phyloP scores from a whole-genome alignment of 2,888 invertebrate species.

The Encarsia formosa region DNA sequence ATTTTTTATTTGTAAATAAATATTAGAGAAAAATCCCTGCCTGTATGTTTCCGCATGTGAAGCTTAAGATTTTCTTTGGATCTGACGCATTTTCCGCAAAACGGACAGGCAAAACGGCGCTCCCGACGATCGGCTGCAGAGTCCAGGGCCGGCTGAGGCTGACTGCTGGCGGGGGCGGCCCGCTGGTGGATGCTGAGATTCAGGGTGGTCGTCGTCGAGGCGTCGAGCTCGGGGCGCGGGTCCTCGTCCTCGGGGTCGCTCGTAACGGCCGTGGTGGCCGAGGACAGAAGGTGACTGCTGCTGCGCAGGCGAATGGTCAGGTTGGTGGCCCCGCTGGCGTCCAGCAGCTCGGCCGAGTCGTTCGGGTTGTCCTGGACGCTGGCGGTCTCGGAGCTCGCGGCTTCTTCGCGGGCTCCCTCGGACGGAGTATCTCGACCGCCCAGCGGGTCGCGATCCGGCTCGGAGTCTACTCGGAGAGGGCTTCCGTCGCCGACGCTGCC shows the following conservation, averaged over 20 bases:
- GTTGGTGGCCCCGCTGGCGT: slow-evolving; percentile 32
- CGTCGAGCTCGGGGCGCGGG: slow-evolving; percentile 41
- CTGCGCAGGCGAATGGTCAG: slow-evolving; percentile 42
- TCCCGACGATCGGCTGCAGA: slow-evolving; percentile 44
- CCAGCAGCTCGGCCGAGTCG: slow-evolving; percentile 24
- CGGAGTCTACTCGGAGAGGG: slow-evolving; percentile 50
- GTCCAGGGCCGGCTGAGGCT: slow-evolving; percentile 27
- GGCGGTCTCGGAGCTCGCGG: slow-evolving; percentile 38
- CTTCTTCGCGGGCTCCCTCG: slow-evolving; percentile 21
- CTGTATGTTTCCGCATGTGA: slow-evolving; percentile 82
- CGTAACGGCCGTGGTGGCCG: slow-evolving; percentile 45
- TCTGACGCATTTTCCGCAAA: slow-evolving; percentile 84
- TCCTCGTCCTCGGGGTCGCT: slow-evolving; percentile 49
- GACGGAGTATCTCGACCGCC: slow-evolving; percentile 18
- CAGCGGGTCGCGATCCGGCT: slow-evolving; percentile 42
- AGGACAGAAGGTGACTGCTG: no score
- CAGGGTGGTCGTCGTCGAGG: slow-evolving; percentile 39
- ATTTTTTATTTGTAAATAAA: no score
- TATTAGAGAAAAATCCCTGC: no score
- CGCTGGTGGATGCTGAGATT: slow-evolving; percentile 49
- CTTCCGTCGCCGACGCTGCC: slow-evolving; percentile 57
- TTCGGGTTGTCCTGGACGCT: slow-evolving; percentile 38
- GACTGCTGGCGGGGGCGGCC: slow-evolving; percentile 22
- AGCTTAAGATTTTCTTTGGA: slow-evolving; percentile 85
- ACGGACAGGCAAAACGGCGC: slow-evolving; percentile 76